phyloP scores from a whole-genome alignment of 2,113 vertebrate species.

The Stercorarius parasiticus region DNA sequence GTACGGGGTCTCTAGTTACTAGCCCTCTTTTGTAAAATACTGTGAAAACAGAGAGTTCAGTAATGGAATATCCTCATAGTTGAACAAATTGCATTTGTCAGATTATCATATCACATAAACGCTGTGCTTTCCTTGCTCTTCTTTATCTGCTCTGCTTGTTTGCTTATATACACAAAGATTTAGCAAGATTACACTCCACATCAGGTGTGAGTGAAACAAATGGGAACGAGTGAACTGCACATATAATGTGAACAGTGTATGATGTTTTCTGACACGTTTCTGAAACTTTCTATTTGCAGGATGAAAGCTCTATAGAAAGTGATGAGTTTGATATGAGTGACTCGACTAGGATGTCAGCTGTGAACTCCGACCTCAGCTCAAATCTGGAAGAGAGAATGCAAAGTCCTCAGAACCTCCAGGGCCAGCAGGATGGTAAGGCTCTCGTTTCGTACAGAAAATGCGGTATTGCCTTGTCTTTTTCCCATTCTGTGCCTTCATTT shows the following conservation, averaged over 20 bases:
- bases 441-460: background rate
- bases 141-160: background rate
- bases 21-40: background rate
- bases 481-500: background rate
- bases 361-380: slow-evolving; percentile 86
- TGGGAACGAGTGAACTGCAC: background rate
- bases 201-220: background rate
- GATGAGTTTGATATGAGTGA: slow-evolving; percentile 88
- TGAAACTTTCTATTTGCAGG: slow-evolving; percentile 64
- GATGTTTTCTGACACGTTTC: background rate
- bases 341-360: slow-evolving; percentile 85
- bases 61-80: background rate
- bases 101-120: background rate
- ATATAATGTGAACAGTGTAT: background rate
- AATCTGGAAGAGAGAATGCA: slow-evolving; percentile 86
- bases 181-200: background rate
- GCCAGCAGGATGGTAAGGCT: slow-evolving; percentile 83
- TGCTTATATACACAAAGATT: background rate
- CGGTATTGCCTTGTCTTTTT: background rate
- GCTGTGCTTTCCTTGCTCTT: background rate
- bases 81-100: background rate
- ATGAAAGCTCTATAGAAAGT: slow-evolving; percentile 86
- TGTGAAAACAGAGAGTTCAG: background rate
- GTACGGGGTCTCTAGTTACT: background rate
- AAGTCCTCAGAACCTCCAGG: slow-evolving; percentile 82